Conservation (phyloP, 2,113 vertebrate genomes). For the Anser brachyrhynchus region DNA sequence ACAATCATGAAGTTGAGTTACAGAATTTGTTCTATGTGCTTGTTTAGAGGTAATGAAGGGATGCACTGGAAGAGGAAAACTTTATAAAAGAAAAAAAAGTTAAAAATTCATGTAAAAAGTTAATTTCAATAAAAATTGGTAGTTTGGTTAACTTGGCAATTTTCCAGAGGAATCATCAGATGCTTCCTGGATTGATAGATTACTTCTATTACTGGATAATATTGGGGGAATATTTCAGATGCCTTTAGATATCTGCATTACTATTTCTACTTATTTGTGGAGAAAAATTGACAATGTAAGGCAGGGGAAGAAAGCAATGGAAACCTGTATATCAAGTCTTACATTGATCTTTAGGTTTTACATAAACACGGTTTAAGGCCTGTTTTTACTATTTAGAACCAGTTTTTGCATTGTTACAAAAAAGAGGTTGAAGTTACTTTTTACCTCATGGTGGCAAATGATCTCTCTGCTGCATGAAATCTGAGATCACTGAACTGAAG, state of each 20-base stretch:
- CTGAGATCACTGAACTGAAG: neutral
- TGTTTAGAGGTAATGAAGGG: neutral
- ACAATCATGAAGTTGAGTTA: neutral
- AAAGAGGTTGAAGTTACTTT: neutral
- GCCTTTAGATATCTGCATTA: neutral
- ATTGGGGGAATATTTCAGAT: neutral
- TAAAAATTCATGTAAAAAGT: neutral
- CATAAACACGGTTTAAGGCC: neutral
- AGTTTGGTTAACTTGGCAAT: neutral
- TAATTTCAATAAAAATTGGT: neutral
- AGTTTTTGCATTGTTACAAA: neutral
- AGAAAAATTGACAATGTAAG: neutral
- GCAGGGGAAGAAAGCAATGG: neutral
- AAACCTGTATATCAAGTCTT: neutral
- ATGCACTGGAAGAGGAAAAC: neutral
- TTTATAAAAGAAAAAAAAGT: neutral
- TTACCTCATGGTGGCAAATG: neutral
- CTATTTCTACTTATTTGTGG: neutral
- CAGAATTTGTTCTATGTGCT: accelerated
- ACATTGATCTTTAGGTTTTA: neutral
- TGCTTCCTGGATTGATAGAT: neutral
- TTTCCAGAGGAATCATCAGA: neutral
- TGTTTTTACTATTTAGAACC: neutral
- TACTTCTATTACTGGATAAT: neutral
- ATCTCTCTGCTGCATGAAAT: neutral